A percentile compares a stretch with the other conserved stretches of the same genome.
phyloP scores from a whole-genome alignment of 2,888 invertebrate species.

The Pecten maximus region DNA sequence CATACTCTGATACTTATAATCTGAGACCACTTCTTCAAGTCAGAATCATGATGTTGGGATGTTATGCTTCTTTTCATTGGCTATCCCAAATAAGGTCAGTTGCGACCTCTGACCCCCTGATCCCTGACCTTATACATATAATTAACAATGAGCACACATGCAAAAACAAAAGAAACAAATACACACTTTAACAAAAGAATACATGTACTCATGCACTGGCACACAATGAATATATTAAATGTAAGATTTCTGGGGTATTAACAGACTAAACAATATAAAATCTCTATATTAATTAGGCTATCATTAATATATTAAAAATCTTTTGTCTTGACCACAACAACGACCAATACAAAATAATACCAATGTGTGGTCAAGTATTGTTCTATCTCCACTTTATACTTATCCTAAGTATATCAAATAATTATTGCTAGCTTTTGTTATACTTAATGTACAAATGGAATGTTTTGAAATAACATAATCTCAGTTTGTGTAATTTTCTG shows the following conservation, averaged over 20 bases:
- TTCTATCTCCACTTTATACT: neutral
- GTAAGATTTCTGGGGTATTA: neutral
- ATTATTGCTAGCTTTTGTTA: neutral
- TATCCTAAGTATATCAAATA: neutral
- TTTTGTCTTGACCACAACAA: neutral
- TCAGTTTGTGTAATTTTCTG: neutral
- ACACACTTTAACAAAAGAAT: neutral
- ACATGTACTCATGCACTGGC: neutral
- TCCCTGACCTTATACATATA: neutral
- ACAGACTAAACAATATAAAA: neutral
- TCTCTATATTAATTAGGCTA: neutral
- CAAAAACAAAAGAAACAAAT: neutral
- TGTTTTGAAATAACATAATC: neutral
- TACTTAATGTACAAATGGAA: neutral
- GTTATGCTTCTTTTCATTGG: neutral
- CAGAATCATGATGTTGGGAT: neutral
- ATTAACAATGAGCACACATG: neutral
- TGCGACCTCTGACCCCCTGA: neutral
- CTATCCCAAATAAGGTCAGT: neutral
- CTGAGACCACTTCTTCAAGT: neutral
- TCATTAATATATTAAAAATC: neutral
- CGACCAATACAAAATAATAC: neutral
- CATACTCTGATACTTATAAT: no score
- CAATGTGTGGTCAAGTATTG: neutral
- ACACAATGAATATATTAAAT: slow-evolving; percentile 11